Evolutionary conservation across 2,797 vertebrate genomes (phyloP), one percentile per base, ranked within the genome.

Genomic region (Kryptolebias ocellatus): DNA sequence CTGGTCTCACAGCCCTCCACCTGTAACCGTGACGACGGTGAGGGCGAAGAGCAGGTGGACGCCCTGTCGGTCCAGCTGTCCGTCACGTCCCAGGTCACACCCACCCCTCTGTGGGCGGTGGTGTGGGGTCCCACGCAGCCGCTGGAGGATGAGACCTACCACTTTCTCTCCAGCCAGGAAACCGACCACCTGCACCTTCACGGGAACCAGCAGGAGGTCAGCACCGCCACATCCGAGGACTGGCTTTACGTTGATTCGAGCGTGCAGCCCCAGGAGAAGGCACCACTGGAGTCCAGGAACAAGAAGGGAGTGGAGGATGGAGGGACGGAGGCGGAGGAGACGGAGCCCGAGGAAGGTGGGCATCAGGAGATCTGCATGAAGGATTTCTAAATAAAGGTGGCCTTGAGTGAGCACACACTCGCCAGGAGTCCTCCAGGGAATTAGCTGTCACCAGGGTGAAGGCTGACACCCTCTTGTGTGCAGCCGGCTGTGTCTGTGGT

Each of bases 71-170:
- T 82, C 74, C 90, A 90, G 84, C 80, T 93, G 84, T 92, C 93
- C 12, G 90, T 93, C 87, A 91, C 92, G 0, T 81, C 84, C 53
- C 93, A 93, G 87, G 93, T 91, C 87, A 94, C 93, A 2, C 93
- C 94, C 78, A 95, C 94, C 34, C 92, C 90, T 9, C 90, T 93
- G 60, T 95, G 94, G 94, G 94, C 92, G 0, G 94, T 95, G 76
- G 90, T 90, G 60, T 95, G 94, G 94, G 94, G 94, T 60, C 94
- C 94, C 53, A 95, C 94, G 0, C 93, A 94, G 64, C 79, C 86
- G 0, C 83, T 93, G 65, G 94, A 95, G 81, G 94, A 95, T 3
- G 93, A 94, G 81, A 94, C 93, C 27, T 91, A 93, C 69, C 93
- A 94, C 82, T 85, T 94, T 69, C 86, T 91, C 56, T 84, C 93